These are phyloP conservation scores for Myiagra hebetior DNA, from an alignment of 2,113 vertebrate species.

Conservation along the genomic window DNA sequence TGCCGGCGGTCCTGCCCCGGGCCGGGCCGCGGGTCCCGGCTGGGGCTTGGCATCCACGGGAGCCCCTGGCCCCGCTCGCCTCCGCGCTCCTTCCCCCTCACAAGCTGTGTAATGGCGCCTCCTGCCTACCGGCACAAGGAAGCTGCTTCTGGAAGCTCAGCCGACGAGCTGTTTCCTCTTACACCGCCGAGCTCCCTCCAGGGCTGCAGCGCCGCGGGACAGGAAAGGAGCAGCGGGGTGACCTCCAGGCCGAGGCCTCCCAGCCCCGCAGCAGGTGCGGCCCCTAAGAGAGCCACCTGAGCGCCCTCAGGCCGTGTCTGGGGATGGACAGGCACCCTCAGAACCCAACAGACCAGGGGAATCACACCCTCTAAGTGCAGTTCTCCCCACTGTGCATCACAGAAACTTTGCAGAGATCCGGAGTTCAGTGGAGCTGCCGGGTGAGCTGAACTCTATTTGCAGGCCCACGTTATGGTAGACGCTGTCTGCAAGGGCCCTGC, in stretches of 20 bases:
- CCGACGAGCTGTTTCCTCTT: rapidly evolving
- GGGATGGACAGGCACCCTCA: too few species aligned
- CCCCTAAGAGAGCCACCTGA: rapidly evolving
- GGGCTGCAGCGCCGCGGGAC: background rate
- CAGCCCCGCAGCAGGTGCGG: rapidly evolving
- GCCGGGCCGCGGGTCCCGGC: background rate
- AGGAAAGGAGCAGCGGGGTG: background rate
- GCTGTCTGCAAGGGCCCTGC: background rate
- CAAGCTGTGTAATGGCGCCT: conserved; percentile 84
- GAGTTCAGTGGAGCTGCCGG: background rate
- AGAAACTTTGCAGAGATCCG: background rate
- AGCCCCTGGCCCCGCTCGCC: background rate
- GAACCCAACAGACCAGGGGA: background rate
- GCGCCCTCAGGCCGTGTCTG: rapidly evolving
- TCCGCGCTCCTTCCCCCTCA: background rate
- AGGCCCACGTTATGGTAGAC: background rate
- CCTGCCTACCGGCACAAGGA: conserved; percentile 65
- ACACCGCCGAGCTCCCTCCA: background rate
- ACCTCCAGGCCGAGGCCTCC: too few species aligned
- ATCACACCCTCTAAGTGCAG: rapidly evolving
- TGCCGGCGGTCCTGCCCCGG: background rate
- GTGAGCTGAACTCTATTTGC: background rate
- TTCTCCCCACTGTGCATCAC: background rate
- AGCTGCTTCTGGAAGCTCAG: background rate
- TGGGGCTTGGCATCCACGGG: rapidly evolving